A percentile compares a stretch with the other conserved stretches of the same genome.
phyloP scores from a whole-genome alignment of 1,140 invertebrate species.

The Atopsyche davidsoni region DNA sequence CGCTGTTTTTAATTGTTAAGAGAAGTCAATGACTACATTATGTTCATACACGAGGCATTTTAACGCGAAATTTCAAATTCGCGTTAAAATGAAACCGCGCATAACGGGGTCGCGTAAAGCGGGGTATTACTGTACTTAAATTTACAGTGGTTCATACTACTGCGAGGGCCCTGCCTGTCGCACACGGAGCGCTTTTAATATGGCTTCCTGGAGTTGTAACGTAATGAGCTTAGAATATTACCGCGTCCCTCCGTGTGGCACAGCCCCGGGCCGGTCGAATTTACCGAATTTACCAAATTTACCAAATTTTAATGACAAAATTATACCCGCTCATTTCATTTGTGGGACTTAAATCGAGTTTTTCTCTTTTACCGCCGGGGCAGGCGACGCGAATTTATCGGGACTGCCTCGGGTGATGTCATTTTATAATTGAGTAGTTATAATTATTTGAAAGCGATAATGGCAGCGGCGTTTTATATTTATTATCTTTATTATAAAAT shows the following conservation, averaged over 20 bases:
- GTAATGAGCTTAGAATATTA: slow-evolving; percentile 26
- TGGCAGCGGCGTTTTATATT: too few species aligned
- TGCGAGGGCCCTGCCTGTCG: neutral
- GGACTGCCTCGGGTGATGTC: slow-evolving; percentile 2
- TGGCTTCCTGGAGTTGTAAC: slow-evolving; percentile 20
- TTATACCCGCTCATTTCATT: slow-evolving; percentile 1
- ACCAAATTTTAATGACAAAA: neutral
- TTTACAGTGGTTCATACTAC: too few species aligned
- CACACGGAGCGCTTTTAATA: slow-evolving; percentile 10
- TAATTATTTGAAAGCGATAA: too few species aligned
- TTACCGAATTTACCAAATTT: slow-evolving; percentile 4
- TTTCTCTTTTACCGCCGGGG: neutral
- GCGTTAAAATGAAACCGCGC: too few species aligned
- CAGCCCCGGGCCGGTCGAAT: neutral
- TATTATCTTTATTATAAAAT: too few species aligned
- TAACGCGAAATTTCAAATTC: too few species aligned
- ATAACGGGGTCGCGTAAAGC: too few species aligned
- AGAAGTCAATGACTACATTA: too few species aligned
- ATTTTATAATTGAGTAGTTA: too few species aligned
- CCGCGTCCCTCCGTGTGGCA: slow-evolving; percentile 5
- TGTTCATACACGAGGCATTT: too few species aligned
- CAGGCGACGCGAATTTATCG: neutral
- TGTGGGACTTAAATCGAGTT: slow-evolving; percentile 1
- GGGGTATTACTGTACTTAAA: too few species aligned
- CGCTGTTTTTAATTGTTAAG: too few species aligned